Base-by-base conservation (phyloP, 2,888 invertebrate species). In the Pimpla rufipes region DNA sequence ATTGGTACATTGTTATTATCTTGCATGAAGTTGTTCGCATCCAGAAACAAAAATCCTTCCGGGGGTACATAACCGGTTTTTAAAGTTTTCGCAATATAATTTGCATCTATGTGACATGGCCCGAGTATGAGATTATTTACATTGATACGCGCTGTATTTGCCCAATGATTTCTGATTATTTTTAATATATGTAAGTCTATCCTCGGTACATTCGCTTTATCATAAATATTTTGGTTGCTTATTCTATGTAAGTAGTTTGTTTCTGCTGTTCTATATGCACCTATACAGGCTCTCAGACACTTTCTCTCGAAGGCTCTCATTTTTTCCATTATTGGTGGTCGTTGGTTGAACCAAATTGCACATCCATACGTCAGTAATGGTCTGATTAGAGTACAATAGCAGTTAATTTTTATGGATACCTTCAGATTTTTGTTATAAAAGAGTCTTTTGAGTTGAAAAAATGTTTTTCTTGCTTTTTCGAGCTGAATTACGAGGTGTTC, bases 141-240 rank as follows among this genome's bases (percentile, higher is more conserved):
- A 42, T 21, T n/a, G n/a, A n/a, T n/a, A n/a, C n/a, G n/a, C n/a
- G n/a, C n/a, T n/a, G n/a, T n/a, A n/a, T n/a, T n/a, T n/a, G n/a
- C n/a, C n/a, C n/a, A n/a, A n/a, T n/a, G n/a, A n/a, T n/a, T n/a
- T n/a, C n/a, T n/a, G n/a, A n/a, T n/a, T n/a, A n/a, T n/a, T n/a
- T n/a, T n/a, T n/a, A n/a, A n/a, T n/a, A n/a, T n/a, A n/a, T n/a
- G n/a, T n/a, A n/a, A n/a, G n/a, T n/a, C n/a, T n/a, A n/a, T n/a
- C n/a, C n/a, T n/a, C n/a, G n/a, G n/a, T n/a, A n/a, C n/a, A n/a
- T n/a, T n/a, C n/a, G n/a, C n/a, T n/a, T n/a, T n/a, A n/a, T n/a
- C n/a, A n/a, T 81, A 87, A 0, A 85, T 11, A 40, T 47, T 70
- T 73, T 75, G 76, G 5, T 87, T 85, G 5, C 75, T 77, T 0